These are phyloP conservation scores for Gila orcuttii DNA, from an alignment of 2,113 vertebrate species.

Conservation along the genomic window DNA sequence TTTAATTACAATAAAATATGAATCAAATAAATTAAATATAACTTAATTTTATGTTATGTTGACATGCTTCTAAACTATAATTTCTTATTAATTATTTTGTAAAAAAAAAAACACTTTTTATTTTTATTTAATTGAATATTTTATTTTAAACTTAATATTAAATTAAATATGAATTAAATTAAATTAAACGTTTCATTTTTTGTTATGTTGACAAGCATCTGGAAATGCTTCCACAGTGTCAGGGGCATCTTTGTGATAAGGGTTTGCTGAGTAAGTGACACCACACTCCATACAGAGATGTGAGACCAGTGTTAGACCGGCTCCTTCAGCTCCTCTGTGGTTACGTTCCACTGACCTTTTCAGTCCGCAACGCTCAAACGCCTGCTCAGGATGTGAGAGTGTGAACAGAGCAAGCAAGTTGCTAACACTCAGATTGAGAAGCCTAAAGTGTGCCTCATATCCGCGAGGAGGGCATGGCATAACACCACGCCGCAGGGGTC, in stretches of 20 bases:
- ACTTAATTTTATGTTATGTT: not conserved
- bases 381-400: conserved; percentile 59
- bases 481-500: not conserved
- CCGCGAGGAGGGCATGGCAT: not conserved
- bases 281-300: not conserved
- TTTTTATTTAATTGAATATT: not conserved
- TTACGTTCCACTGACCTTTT: conserved; percentile 61
- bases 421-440: conserved; percentile 36
- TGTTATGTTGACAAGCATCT: not conserved
- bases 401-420: conserved; percentile 46
- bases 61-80: not conserved
- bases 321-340: conserved; percentile 49
- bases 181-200: not conserved
- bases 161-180: not conserved
- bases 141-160: not conserved
- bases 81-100: not conserved
- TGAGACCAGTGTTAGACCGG: conserved; percentile 6
- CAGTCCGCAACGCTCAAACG: conserved; percentile 44
- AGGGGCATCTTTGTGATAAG: not conserved
- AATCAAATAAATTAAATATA: not conserved
- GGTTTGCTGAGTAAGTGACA: conserved; percentile 25
- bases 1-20: not conserved
- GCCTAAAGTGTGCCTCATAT: conserved; percentile 10
- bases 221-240: not conserved
- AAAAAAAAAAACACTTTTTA: not conserved